Evolutionary conservation across 1,140 invertebrate genomes (phyloP), one percentile per base, ranked within the genome.

Genomic region (Coptotermes formosanus): DNA sequence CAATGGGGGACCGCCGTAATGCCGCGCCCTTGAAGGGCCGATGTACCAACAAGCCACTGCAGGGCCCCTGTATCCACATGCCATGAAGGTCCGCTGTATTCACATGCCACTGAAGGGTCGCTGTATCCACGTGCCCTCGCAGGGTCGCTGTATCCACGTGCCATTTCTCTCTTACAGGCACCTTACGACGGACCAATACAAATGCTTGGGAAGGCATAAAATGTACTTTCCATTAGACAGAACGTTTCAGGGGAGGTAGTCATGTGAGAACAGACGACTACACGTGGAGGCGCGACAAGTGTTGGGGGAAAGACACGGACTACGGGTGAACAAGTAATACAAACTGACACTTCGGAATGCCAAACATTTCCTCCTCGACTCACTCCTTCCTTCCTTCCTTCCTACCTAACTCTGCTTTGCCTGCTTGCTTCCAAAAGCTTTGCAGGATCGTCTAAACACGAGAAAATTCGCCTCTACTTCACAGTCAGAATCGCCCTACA

Each of bases 271-370:
- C n/a, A 25, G 64, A n/a, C 52, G 21, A 16, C 21, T n/a, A 75
- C n/a, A 6, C n/a, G n/a, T 75, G 64, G n/a, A 14, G 25, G 8
- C n/a, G 64, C 0, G 64, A 75, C 64, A 75, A n/a, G 64, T 30
- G 25, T 30, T 75, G 64, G n/a, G 59, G 64, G 64, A 16, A 75
- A 30, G 25, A 30, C n/a, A 55, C 14, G 14, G 19, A 30, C 25
- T 2, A 75, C 19, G 64, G n/a, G 6, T 16, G 8, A 75, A 75
- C 64, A 23, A 75, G 64, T 75, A 75, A 75, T 75, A 75, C 30
- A 75, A 75, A 25, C 64, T 75, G 64, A 30, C 64, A 75, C 64
- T 75, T 75, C 64, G 64, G 64, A 75, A 75, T 30, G 64, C n/a
- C 64, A 30, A 75, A 30, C 64, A 75, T 75, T 75, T 75, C 4